Evolutionary conservation across 2,797 vertebrate species (phyloP).

Genomic region (Trematomus bernacchii): DNA sequence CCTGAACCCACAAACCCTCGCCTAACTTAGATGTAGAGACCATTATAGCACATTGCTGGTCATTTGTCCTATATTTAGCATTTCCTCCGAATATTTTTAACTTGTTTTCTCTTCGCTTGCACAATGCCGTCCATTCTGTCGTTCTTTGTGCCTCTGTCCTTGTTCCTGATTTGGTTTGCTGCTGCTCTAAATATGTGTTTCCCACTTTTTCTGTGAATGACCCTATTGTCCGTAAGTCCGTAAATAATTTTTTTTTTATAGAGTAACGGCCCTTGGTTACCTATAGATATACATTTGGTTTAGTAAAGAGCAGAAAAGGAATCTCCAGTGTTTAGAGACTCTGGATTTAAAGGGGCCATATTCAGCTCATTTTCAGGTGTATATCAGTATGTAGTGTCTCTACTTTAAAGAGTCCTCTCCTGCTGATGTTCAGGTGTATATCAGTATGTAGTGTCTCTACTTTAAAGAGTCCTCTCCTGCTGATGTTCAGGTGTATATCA

Average conservation of each 20-base stretch:
- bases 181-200: conserved; percentile 41
- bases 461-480: too few relatives aligned
- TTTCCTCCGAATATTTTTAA: conserved; percentile 61
- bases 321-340: neutral
- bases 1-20: conserved; percentile 50
- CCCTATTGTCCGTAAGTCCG: conserved; percentile 40
- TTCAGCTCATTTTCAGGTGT: too few relatives aligned
- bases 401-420: too few relatives aligned
- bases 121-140: conserved; percentile 64
- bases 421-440: too few relatives aligned
- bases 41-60: conserved; percentile 57
- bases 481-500: too few relatives aligned
- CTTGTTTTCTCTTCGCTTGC: conserved; percentile 51
- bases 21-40: conserved; percentile 61
- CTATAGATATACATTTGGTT: conserved; percentile 2
- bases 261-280: conserved; percentile 10
- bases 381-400: too few relatives aligned
- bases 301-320: conserved; percentile 1
- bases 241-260: too few relatives aligned
- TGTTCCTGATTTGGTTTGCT: conserved; percentile 48
- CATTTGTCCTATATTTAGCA: conserved; percentile 69
- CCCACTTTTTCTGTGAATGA: conserved; percentile 46
- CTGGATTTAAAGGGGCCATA: neutral
- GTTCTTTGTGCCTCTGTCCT: conserved; percentile 39
- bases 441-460: too few relatives aligned